Evolutionary conservation across 2,888 invertebrate species (phyloP), one percentile per base, ranked within the genome.

Genomic region (Heteromurus nitidus): DNA sequence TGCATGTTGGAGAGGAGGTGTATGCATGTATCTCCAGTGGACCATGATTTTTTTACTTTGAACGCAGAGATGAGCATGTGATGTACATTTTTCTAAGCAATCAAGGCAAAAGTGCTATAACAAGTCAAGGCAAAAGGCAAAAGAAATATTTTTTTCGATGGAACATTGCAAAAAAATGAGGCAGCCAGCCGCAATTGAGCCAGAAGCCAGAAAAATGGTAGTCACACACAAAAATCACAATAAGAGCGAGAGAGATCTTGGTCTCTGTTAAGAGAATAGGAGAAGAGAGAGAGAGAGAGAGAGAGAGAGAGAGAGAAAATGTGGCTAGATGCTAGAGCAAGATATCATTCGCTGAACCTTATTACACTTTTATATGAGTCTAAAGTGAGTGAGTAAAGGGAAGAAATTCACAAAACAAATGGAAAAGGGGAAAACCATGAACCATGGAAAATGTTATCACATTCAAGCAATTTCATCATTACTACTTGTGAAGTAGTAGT

Each of bases 391-490:
- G n/a, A n/a, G n/a, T n/a, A n/a, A n/a, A n/a, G n/a, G n/a, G n/a
- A n/a, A n/a, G n/a, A n/a, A n/a, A n/a, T 55, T 55, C 7, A 3
- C 7, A 36, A 36, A 20, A 24, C 30, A 30, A 60, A 60, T 60
- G 44, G 42, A 64, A 36, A 42, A 44, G 44, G 55, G 70, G 18
- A 73, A 73, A 73, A 50, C 73, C 64, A 64, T 73, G 73, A 73
- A 73, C 50, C 73, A 73, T 73, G 73, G 73, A 73, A 50, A 73
- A 73, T 50, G 50, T 64, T 62, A 73, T 73, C 72, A 50, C 36
- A 42, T 42, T 64, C 1, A 42, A 64, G 42, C 64, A 64, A 64
- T 64, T 64, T 64, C 42, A 24, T 42, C 64, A 64, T 64, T 64
- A 64, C 42, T 36, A 64, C 70, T 70, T 53, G 53, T 69, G 53